phyloP scores from a whole-genome alignment of 2,888 invertebrate species.

The Papilio demoleus region DNA sequence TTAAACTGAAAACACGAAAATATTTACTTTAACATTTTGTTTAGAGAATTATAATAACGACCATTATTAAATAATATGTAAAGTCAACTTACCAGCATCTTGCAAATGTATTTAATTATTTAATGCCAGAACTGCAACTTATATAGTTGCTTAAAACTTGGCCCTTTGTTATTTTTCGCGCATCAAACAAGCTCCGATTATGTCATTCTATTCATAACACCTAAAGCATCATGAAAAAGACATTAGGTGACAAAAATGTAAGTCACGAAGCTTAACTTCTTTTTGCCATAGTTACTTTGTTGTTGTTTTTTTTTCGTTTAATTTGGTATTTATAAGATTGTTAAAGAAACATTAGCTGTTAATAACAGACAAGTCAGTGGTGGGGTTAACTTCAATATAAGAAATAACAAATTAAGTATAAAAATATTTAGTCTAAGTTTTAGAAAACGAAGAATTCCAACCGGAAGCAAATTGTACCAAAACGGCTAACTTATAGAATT shows the following conservation, averaged over 20 bases:
- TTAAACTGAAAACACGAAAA: slow-evolving; percentile 13
- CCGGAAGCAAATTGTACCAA: no score
- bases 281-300: background rate
- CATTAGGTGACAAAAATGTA: background rate
- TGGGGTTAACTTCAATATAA: no score
- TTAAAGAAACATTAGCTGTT: background rate
- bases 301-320: background rate
- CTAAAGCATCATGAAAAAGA: slow-evolving; percentile 7
- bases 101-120: slow-evolving; percentile 4
- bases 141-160: background rate
- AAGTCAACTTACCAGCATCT: slow-evolving; percentile 22
- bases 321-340: background rate
- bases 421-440: no score
- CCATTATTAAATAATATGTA: background rate
- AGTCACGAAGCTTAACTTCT: background rate
- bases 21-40: no score
- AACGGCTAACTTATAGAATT: no score
- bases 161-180: slow-evolving; percentile 13
- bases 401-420: no score
- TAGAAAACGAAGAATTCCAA: no score
- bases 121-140: background rate
- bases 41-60: no score
- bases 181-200: background rate
- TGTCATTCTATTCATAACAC: slow-evolving; percentile 6
- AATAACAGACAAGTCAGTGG: no score